Conservation (phyloP, 2,888 invertebrate species). For the Heliconius charithonia region DNA sequence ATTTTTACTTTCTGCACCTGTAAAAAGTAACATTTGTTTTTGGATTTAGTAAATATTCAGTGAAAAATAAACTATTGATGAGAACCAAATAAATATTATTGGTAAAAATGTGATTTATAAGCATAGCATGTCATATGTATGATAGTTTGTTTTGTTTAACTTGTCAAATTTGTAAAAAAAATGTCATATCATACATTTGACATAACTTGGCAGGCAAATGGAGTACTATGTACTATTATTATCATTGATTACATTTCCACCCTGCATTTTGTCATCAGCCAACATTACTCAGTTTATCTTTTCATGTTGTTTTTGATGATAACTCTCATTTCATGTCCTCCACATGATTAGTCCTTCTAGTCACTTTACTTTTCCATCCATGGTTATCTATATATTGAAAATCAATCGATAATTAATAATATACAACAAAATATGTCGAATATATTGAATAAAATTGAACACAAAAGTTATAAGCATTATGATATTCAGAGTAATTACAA, state of each 20-base stretch:
- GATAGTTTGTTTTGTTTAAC: slow-evolving; percentile 44
- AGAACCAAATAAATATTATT: slow-evolving; percentile 38
- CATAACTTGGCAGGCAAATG: slow-evolving; percentile 54
- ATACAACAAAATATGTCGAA: slow-evolving; percentile 29
- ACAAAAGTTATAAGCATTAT: neutral
- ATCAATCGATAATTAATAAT: slow-evolving; percentile 48
- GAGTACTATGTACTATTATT: slow-evolving; percentile 72
- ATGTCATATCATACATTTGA: slow-evolving; percentile 67
- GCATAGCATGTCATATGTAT: slow-evolving; percentile 52
- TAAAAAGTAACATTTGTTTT: slow-evolving; percentile 58
- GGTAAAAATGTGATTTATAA: slow-evolving; percentile 43
- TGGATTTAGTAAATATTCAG: slow-evolving; percentile 40
- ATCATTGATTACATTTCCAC: slow-evolving; percentile 82
- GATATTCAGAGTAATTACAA: slow-evolving; percentile 32
- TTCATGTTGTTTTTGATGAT: slow-evolving; percentile 62
- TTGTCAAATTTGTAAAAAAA: slow-evolving; percentile 27
- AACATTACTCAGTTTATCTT: slow-evolving; percentile 70
- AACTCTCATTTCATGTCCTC: slow-evolving; percentile 48
- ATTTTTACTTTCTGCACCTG: slow-evolving; percentile 56
- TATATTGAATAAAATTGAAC: neutral
- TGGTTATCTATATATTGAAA: slow-evolving; percentile 62
- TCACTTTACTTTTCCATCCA: slow-evolving; percentile 78
- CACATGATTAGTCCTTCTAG: slow-evolving; percentile 48
- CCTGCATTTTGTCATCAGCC: slow-evolving; percentile 68
- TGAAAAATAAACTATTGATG: slow-evolving; percentile 31